Percentiles rank a stretch among this genome's conserved stretches.
Conservation (phyloP, 2,888 invertebrate genomes). For the Drosophila phalerata region DNA sequence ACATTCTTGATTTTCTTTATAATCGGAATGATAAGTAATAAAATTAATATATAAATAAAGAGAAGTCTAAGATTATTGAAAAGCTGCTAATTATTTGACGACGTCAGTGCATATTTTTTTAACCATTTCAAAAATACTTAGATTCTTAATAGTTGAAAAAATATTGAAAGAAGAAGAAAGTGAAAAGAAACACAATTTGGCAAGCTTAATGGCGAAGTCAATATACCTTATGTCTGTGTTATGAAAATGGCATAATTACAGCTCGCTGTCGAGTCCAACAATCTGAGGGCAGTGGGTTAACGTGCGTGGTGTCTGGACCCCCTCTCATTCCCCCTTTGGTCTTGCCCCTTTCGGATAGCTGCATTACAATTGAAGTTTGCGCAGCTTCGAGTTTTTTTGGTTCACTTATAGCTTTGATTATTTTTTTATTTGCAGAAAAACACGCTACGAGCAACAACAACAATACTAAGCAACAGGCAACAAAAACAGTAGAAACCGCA, state of each 20-base stretch:
- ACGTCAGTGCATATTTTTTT: too few species aligned
- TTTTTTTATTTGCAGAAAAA: constrained; percentile 54
- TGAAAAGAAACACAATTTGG: neutral
- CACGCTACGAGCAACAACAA: constrained; percentile 33
- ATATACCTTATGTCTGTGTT: constrained; percentile 3
- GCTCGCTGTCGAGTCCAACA: constrained; percentile 19
- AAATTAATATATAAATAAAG: too few species aligned
- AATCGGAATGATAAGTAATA: too few species aligned
- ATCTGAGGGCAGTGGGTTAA: constrained; percentile 75
- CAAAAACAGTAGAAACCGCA: constrained; percentile 27
- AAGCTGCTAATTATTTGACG: too few species aligned
- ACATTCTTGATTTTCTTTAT: too few species aligned
- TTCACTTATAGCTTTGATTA: constrained; percentile 56
- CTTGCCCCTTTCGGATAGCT: constrained; percentile 2
- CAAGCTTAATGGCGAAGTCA: constrained; percentile 4
- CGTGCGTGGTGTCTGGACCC: constrained; percentile 49
- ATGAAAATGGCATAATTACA: constrained; percentile 57
- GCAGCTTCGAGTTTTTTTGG: constrained; percentile 48
- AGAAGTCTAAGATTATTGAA: too few species aligned
- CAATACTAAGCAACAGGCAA: neutral
- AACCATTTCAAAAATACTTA: too few species aligned
- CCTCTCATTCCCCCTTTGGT: neutral
- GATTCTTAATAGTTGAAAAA: neutral
- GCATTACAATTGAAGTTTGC: constrained; percentile 60
- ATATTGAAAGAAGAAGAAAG: neutral